These are phyloP conservation scores for Zosterops borbonicus DNA, from an alignment of 2,113 vertebrate genomes.

Conservation along the genomic window DNA sequence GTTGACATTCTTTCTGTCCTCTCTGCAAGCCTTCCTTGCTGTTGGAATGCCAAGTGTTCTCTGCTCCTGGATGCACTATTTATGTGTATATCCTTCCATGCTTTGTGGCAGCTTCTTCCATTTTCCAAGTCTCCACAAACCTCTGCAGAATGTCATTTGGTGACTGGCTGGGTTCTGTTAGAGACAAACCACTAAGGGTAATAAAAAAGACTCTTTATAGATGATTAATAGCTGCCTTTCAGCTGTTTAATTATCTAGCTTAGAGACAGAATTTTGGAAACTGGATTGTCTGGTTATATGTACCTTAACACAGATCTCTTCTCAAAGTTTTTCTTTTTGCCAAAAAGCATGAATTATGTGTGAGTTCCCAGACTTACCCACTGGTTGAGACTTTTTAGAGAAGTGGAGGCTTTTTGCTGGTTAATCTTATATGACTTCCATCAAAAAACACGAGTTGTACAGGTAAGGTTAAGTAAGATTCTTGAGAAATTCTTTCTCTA, in stretches of 20 bases:
- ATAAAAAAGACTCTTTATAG: neutral
- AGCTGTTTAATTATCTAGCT: slow-evolving; percentile 18
- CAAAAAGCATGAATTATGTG: neutral
- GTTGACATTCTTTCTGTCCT: neutral
- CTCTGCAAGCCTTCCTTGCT: neutral
- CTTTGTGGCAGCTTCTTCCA: neutral
- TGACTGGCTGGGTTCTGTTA: neutral
- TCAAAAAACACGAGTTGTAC: rapidly evolving
- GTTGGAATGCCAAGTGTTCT: neutral
- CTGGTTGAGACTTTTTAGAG: neutral
- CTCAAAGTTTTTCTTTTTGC: neutral
- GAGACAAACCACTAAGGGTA: neutral
- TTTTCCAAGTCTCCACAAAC: neutral
- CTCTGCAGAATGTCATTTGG: neutral
- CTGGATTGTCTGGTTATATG: slow-evolving; percentile 16
- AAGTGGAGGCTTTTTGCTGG: neutral
- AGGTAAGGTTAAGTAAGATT: neutral
- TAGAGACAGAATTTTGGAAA: slow-evolving; percentile 18
- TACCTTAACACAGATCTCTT: neutral
- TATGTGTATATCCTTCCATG: neutral
- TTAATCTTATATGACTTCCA: neutral
- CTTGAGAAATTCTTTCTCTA: neutral
- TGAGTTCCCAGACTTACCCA: neutral
- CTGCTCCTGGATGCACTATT: neutral
- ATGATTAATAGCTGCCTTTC: slow-evolving; percentile 22